Evolutionary conservation across 1,140 invertebrate genomes (phyloP).

Genomic region (Lepeophtheirus salmonis): DNA sequence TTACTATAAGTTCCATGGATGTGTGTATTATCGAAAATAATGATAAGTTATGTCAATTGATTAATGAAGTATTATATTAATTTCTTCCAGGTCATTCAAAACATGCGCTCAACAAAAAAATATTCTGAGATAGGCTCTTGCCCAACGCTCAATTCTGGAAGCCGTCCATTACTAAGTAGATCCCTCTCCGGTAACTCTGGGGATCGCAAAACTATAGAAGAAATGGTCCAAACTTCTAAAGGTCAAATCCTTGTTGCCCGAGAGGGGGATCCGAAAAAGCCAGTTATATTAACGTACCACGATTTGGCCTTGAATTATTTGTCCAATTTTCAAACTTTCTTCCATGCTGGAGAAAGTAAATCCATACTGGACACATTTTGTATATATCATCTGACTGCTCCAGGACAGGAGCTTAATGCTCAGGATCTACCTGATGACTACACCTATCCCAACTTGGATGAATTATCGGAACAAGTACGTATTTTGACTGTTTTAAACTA

Average conservation of each 20-base stretch:
- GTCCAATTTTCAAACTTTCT: conserved; percentile 89
- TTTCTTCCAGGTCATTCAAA: too few species aligned
- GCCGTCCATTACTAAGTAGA: background rate
- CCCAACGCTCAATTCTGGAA: background rate
- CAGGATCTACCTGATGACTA: conserved; percentile 66
- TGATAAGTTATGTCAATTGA: too few species aligned
- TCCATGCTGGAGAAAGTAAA: conserved; percentile 89
- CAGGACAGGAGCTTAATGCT: conserved; percentile 90
- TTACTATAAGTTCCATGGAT: too few species aligned
- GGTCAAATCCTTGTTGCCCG: conserved; percentile 51
- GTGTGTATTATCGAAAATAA: too few species aligned
- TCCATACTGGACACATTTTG: conserved; percentile 88
- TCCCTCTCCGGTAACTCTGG: background rate
- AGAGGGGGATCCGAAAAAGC: conserved; percentile 72
- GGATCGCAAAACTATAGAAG: conserved; percentile 32
- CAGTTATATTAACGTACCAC: conserved; percentile 70
- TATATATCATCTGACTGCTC: conserved; percentile 93
- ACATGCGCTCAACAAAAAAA: background rate
- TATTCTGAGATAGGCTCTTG: conserved; percentile 4
- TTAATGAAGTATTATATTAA: too few species aligned
- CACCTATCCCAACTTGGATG: conserved; percentile 89
- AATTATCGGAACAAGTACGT: conserved; percentile 51
- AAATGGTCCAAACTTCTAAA: conserved; percentile 69
- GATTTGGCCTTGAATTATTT: conserved; percentile 79
- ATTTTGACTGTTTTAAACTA: too few species aligned